A percentile compares a stretch with the other conserved stretches of the same genome.
These are phyloP conservation scores for Tyrannus savana DNA, from an alignment of 2,113 vertebrate species.

Conservation along the genomic window DNA sequence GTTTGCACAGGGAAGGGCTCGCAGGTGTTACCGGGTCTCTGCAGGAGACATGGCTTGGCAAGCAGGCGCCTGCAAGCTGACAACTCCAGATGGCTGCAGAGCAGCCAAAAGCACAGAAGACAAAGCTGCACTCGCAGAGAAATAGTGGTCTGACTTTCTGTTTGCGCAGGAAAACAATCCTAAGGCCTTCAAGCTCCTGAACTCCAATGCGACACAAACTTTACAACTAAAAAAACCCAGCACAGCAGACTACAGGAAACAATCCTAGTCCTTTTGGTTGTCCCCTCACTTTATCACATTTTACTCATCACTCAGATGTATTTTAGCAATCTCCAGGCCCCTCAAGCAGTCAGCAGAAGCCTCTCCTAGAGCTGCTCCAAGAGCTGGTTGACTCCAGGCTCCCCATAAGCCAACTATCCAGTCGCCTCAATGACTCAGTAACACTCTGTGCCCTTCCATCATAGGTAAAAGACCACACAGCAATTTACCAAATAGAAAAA, in stretches of 20 bases:
- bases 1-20: not conserved
- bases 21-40: conserved; percentile 10
- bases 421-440: not conserved
- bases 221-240: not conserved
- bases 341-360: not conserved
- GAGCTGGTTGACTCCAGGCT: not conserved
- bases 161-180: fast-evolving
- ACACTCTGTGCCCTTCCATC: not conserved
- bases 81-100: not conserved
- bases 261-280: too few relatives aligned
- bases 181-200: not conserved
- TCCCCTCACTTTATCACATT: not conserved
- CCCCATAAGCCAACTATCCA: not conserved
- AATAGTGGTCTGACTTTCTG: not conserved
- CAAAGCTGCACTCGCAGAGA: not conserved
- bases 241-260: not conserved
- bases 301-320: fast-evolving
- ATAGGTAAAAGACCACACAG: not conserved
- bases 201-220: not conserved
- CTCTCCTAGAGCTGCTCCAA: not conserved
- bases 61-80: not conserved
- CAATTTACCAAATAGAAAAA: not conserved
- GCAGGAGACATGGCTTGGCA: not conserved
- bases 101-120: not conserved
- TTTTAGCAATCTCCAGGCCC: not conserved